These are phyloP conservation scores for Gymnobelideus leadbeateri DNA, from an alignment of 2,113 vertebrate genomes.

Conservation along the genomic window DNA sequence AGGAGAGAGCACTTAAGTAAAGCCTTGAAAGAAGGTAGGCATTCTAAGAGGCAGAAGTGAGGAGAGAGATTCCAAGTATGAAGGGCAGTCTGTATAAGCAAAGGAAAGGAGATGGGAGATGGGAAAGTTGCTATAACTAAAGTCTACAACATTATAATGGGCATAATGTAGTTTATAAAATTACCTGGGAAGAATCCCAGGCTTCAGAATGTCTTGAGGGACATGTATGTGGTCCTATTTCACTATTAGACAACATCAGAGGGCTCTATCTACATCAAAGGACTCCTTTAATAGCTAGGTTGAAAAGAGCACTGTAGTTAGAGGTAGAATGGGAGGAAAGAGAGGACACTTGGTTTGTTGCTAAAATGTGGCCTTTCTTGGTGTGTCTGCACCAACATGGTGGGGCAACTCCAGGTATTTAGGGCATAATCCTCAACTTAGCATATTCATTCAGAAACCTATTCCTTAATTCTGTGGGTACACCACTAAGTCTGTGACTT, in stretches of 20 bases:
- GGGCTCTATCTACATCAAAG: not conserved
- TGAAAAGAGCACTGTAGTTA: not conserved
- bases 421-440: too few species aligned
- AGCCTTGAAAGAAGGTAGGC: not conserved
- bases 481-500: too few species aligned
- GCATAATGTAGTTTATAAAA: not conserved
- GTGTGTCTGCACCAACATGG: not conserved
- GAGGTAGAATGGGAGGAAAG: not conserved
- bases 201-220: not conserved
- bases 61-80: not conserved
- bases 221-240: not conserved
- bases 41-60: not conserved
- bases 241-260: too few species aligned
- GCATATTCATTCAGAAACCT: too few species aligned
- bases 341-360: not conserved
- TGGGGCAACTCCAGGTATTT: too few species aligned
- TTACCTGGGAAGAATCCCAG: not conserved
- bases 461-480: too few species aligned
- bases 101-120: not conserved
- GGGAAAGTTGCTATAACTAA: not conserved
- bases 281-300: not conserved
- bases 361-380: not conserved
- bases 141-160: not conserved
- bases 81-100: not conserved
- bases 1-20: not conserved